Evolutionary conservation across 2,113 vertebrate species (phyloP), one percentile per base, ranked within the genome.

Genomic region (Phylloscopus trochiloides): DNA sequence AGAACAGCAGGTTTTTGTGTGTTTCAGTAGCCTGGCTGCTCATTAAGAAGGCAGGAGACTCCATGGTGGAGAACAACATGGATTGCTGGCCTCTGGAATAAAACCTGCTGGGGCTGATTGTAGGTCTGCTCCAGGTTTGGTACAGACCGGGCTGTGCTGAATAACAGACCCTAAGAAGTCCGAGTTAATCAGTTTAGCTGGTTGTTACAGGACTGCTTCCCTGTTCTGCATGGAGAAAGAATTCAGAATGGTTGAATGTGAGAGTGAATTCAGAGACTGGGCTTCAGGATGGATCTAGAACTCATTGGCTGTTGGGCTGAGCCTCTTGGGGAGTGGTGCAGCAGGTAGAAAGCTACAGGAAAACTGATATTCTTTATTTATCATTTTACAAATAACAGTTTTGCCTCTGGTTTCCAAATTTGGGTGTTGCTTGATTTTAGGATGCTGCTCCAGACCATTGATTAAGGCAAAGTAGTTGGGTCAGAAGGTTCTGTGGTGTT

Each of bases 1-100:
- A 95, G 94, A 93, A 91, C 90, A 90, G 76, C 29, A 12, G 86
- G 90, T n/a, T 91, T 92, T 93, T 91, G 92, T 96, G 92, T 88
- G 18, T 91, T 94, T 83, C 75, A 79, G 70, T 68, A 89, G 85
- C 63, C 72, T 86, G 68, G 50, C 87, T 94, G 88, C 90, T 96
- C 90, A 72, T 97, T 97, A 89, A 90, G 90, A 48, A 91, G 72
- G 68, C 89, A 83, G 58, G 89, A 95, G 94, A 31, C 75, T 55
- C 78, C 3, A 7, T 32, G 50, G 68, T 85, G 80, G 76, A 76
- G 88, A 93, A 67, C 67, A 92, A 86, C 76, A 14, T 19, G 83
- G 62, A 18, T 95, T 96, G 67, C 93, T 88, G 74, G 84, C 73
- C 89, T 80, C 47, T 43, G 71, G 92, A 96, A 89, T 86, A 29